Evolutionary conservation across 2,797 vertebrate species (phyloP), one percentile per base, ranked within the genome.

Genomic region (Amniataba percoides): DNA sequence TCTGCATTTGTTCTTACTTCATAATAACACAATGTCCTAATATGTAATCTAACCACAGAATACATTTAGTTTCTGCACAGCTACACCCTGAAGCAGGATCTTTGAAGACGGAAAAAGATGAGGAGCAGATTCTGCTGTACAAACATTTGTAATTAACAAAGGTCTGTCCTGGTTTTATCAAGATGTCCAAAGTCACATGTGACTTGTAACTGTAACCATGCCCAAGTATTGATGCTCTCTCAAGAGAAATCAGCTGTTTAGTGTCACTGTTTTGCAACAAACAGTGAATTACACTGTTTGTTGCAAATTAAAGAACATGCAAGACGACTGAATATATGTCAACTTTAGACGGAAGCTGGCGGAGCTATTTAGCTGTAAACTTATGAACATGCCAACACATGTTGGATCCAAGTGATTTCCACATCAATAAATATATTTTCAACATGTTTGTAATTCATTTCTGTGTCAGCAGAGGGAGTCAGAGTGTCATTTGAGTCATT

Each of bases 401-500:
- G n/a, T n/a, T n/a, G n/a, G n/a, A n/a, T 49, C 51, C 56, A 48
- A 3, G 18, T 2, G 5, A 45, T 3, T 31, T 23, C 23, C 19
- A 58, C 25, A 62, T 48, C 19, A 27, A n/a, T 25, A 27, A 39
- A 13, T 25, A 15, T 53, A 3, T 40, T 16, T 40, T 43, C 43
- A 25, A n/a, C 7, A 14, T 15, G 16, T 27, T 19, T 57, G 66
- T 23, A 19, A 43, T 79, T 79, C 1, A 12, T 56, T 3, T 45
- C 4, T 57, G 34, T 19, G 45, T 31, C 90, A 85, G 61, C 72
- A 87, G 90, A 82, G 84, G 85, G 84, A 69, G 86, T 0, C 46
- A 87, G 43, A 88, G 81, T 3, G 46, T 59, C 55, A 63, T 14
- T 1, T 3, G 13, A 63, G 5, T 39, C 1, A 15, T 7, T 13